Evolutionary conservation across 2,888 invertebrate species (phyloP).

Genomic region (Pyralis farinalis): DNA sequence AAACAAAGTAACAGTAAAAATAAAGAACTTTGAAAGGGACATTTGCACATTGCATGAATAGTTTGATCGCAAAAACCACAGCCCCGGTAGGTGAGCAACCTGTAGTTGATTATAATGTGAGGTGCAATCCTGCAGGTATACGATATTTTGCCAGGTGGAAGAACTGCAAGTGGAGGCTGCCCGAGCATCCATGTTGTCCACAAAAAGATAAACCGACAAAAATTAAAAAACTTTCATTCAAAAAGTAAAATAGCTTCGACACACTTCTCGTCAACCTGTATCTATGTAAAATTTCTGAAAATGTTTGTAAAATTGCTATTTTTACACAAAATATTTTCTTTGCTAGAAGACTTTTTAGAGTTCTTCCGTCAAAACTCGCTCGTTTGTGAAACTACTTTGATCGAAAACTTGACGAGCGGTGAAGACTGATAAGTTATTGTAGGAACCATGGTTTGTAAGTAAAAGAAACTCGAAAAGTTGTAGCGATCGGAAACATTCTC

Average conservation of each 20-base stretch:
- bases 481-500: conserved; percentile 55
- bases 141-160: conserved; percentile 92
- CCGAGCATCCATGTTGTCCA: conserved; percentile 84
- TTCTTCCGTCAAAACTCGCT: conserved; percentile 66
- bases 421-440: conserved; percentile 78
- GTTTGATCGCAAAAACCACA: conserved; percentile 39
- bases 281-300: conserved; percentile 66
- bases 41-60: conserved; percentile 51
- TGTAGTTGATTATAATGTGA: conserved; percentile 79
- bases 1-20: conserved; percentile 10
- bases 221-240: conserved; percentile 74
- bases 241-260: conserved; percentile 74
- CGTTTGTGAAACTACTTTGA: conserved; percentile 63
- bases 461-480: conserved; percentile 55
- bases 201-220: conserved; percentile 79
- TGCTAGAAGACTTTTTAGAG: conserved; percentile 55
- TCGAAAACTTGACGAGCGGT: conserved; percentile 71
- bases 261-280: conserved; percentile 56
- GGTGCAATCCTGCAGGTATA: conserved; percentile 85
- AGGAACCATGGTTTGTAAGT: conserved; percentile 66
- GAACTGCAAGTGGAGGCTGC: conserved; percentile 90
- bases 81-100: conserved; percentile 61
- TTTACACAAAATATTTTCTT: conserved; percentile 67
- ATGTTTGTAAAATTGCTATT: conserved; percentile 75
- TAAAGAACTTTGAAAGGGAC: conserved; percentile 20